Evolutionary conservation across 2,797 vertebrate species (phyloP).

Genomic region (Coregonus sp.): DNA sequence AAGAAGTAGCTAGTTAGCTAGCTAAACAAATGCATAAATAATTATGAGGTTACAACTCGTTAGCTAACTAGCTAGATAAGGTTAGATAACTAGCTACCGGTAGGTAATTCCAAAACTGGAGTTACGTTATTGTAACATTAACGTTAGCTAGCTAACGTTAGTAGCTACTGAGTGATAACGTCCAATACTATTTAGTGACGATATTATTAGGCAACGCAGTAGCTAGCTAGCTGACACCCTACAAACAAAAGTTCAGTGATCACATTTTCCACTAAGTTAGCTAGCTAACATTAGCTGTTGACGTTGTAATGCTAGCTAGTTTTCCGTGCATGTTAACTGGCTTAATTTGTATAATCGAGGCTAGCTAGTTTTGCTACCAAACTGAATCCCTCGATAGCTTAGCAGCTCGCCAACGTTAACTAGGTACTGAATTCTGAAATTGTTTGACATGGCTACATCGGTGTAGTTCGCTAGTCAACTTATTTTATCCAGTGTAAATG

Average conservation of each 20-base stretch:
- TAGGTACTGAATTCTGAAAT: slow-evolving; percentile 2
- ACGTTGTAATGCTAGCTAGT: neutral
- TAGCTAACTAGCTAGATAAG: neutral
- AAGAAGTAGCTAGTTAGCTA: neutral
- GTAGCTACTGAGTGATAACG: neutral
- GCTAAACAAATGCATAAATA: neutral
- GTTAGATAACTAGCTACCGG: neutral
- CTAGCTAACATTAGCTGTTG: neutral
- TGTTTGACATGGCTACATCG: neutral
- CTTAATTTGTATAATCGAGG: slow-evolving; percentile 13
- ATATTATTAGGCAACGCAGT: neutral
- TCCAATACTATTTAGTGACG: neutral
- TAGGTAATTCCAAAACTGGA: neutral
- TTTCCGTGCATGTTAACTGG: neutral
- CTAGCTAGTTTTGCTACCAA: slow-evolving; percentile 2
- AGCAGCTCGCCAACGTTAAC: slow-evolving; percentile 1
- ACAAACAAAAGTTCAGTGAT: neutral
- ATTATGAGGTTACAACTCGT: neutral
- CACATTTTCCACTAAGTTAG: neutral
- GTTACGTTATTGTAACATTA: neutral
- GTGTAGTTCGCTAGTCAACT: neutral
- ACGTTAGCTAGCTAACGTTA: neutral
- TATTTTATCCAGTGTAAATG: neutral
- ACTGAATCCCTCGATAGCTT: neutral
- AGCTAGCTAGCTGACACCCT: neutral